Conservation (phyloP, 2,797 vertebrate species). For the Rhinichthys osculus region DNA sequence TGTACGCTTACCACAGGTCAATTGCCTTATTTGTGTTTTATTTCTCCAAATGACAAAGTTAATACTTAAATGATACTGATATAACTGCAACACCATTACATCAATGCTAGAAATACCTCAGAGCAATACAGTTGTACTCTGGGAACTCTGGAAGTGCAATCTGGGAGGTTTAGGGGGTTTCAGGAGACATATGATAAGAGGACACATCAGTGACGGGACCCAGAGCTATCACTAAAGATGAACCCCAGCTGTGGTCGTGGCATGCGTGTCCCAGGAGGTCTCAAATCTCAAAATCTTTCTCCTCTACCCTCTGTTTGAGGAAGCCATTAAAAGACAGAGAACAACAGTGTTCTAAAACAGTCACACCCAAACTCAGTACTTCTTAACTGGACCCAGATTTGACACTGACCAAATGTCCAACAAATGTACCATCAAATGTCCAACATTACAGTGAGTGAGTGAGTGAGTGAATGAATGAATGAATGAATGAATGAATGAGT, state of each 20-base stretch:
- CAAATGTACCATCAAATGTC: neutral
- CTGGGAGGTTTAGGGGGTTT: constrained; percentile 39
- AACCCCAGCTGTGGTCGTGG: constrained; percentile 59
- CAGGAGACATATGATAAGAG: constrained; percentile 54
- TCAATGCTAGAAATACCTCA: neutral
- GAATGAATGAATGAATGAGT: no score
- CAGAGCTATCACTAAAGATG: constrained; percentile 52
- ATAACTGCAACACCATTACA: neutral
- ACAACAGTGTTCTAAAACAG: constrained; percentile 7
- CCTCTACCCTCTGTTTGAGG: constrained; percentile 21
- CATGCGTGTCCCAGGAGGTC: constrained; percentile 26
- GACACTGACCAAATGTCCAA: neutral
- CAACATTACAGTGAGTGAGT: neutral
- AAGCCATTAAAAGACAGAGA: constrained; percentile 12
- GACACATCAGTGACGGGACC: constrained; percentile 39
- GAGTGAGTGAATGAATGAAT: no score
- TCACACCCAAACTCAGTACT: neutral
- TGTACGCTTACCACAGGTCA: neutral
- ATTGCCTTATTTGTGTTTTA: neutral
- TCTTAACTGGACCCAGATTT: constrained; percentile 9
- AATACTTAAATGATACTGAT: constrained; percentile 23
- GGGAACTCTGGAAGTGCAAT: neutral
- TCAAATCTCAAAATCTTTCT: constrained; percentile 25
- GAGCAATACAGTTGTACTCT: neutral
- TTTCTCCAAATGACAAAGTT: neutral